phyloP scores from a whole-genome alignment of 2,888 invertebrate species.

The Leptopilina drosophilae region DNA sequence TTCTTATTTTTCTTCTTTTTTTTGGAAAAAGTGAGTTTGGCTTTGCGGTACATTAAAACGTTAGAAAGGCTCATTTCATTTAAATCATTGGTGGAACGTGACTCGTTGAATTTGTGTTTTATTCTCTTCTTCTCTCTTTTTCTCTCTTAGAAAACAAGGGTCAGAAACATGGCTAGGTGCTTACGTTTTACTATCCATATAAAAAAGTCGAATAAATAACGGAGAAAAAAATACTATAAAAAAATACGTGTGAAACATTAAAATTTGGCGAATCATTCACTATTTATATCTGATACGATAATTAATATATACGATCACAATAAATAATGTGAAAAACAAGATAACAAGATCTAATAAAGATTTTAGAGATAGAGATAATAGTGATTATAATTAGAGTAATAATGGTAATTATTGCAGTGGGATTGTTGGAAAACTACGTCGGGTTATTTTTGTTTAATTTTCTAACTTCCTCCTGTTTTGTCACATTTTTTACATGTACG shows the following conservation, averaged over 20 bases:
- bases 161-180: not conserved
- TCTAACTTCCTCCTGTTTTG: too few relatives aligned
- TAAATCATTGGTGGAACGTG: not conserved
- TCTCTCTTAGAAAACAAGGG: not conserved
- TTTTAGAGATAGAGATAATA: too few relatives aligned
- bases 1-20: not conserved
- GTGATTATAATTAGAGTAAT: too few relatives aligned
- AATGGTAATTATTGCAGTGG: too few relatives aligned
- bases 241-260: slow-evolving; percentile 3
- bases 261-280: not conserved
- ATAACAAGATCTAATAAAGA: too few relatives aligned
- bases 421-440: too few relatives aligned
- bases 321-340: too few relatives aligned
- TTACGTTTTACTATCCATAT: slow-evolving; percentile 8
- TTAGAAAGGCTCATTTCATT: not conserved
- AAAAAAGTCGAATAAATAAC: not conserved
- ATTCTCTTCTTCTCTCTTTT: not conserved
- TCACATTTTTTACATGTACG: too few relatives aligned
- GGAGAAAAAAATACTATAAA: not conserved
- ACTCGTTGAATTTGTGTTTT: not conserved
- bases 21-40: not conserved
- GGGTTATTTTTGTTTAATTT: too few relatives aligned
- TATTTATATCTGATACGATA: not conserved
- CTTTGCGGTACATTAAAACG: slow-evolving; percentile 12
- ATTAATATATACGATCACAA: too few relatives aligned